These are phyloP conservation scores for Lindbergichthys nudifrons DNA, from an alignment of 2,797 vertebrate genomes.

Conservation along the genomic window DNA sequence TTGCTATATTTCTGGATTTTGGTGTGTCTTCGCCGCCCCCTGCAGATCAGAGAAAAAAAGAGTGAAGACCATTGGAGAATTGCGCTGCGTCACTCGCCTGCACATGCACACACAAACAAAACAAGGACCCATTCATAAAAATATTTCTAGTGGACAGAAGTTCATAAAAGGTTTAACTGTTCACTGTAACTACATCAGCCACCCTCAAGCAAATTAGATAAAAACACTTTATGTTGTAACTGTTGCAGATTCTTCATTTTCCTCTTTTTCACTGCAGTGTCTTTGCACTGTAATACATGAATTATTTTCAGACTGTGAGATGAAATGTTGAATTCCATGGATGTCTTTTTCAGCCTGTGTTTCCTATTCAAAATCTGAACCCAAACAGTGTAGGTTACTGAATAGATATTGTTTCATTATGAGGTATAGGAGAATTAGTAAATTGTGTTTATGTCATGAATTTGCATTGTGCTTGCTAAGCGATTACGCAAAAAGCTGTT, in stretches of 20 bases:
- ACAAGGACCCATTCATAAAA: too few species aligned
- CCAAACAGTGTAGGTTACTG: neutral
- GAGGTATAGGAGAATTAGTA: constrained; percentile 6
- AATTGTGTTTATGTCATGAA: constrained; percentile 17
- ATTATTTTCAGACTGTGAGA: constrained; percentile 1
- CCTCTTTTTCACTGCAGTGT: neutral
- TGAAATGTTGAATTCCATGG: neutral
- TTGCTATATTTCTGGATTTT: too few species aligned
- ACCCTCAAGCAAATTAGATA: neutral
- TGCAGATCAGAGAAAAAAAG: too few species aligned
- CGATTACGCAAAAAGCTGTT: constrained; percentile 33
- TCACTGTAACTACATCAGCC: neutral
- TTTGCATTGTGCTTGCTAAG: constrained; percentile 51
- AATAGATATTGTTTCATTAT: constrained; percentile 39
- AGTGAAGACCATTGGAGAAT: too few species aligned
- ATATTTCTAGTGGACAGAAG: neutral
- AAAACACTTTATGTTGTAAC: neutral
- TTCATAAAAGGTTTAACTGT: neutral
- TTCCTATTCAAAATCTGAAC: constrained; percentile 7
- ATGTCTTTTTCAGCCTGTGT: constrained; percentile 6
- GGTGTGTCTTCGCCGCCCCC: too few species aligned
- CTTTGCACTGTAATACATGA: neutral
- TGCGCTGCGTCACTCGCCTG: too few species aligned
- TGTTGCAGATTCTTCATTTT: too few species aligned
- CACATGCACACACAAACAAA: too few species aligned